Percentiles rank a stretch among this genome's conserved stretches.
Evolutionary conservation across 2,888 invertebrate genomes (phyloP).

Genomic region (Tachina lurida): DNA sequence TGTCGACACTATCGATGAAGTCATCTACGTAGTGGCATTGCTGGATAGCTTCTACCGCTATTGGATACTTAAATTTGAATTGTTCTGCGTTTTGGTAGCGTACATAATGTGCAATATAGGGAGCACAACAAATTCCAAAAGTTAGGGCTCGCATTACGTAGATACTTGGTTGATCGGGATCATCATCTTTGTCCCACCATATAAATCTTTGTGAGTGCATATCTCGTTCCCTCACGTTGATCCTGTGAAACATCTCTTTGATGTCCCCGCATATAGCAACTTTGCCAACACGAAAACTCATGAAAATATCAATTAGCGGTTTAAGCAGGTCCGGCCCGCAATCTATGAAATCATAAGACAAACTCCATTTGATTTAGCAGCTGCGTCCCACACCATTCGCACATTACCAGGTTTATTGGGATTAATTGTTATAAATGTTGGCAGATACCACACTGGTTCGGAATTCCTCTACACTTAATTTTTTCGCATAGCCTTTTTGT

Average conservation of each 20-base stretch:
- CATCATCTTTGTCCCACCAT: too few relatives aligned
- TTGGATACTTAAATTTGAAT: conserved; percentile 1
- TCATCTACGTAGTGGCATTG: conserved; percentile 17
- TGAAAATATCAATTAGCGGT: conserved; percentile 56
- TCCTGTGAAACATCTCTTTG: too few relatives aligned
- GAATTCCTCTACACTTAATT: conserved; percentile 7
- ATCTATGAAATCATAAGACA: conserved; percentile 48
- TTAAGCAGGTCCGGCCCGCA: conserved; percentile 77
- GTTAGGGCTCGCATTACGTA: conserved; percentile 71
- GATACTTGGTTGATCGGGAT: conserved; percentile 61
- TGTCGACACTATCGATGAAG: too few relatives aligned
- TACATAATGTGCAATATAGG: conserved; percentile 62
- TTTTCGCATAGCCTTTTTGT: conserved; percentile 61
- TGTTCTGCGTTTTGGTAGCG: conserved; percentile 52
- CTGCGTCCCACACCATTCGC: conserved; percentile 77
- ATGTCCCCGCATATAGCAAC: too few relatives aligned
- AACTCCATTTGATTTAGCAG: conserved; percentile 72
- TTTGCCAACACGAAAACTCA: too few relatives aligned
- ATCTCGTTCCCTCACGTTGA: too few relatives aligned
- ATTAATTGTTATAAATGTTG: conserved; percentile 66
- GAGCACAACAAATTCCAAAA: conserved; percentile 61
- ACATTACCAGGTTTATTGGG: conserved; percentile 74
- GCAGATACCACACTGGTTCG: conserved; percentile 67
- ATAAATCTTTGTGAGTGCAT: too few relatives aligned
- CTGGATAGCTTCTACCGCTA: conserved; percentile 41